phyloP scores from a whole-genome alignment of 35 echinoderm and acorn worm species.

The Apostichopus japonicus region DNA sequence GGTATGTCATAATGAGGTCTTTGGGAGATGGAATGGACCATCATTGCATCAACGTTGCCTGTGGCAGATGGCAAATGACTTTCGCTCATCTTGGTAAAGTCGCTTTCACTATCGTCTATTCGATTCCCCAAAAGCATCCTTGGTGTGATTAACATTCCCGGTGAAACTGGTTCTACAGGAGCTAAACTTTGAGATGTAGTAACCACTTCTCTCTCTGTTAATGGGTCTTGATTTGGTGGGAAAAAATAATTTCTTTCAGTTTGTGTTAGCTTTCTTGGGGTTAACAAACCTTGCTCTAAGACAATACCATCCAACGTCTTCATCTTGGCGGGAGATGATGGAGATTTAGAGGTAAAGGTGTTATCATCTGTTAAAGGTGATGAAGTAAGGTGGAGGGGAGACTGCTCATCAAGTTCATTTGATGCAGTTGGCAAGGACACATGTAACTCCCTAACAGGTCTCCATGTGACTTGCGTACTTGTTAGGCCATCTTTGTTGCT shows the following conservation, averaged over 20 bases:
- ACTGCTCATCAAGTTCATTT: conserved; percentile 25
- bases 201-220: not conserved
- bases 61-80: not conserved
- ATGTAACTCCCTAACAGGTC: conserved; percentile 18
- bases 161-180: not conserved
- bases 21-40: not conserved
- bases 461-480: conserved; percentile 18
- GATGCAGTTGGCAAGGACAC: conserved; percentile 33
- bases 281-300: conserved; percentile 29
- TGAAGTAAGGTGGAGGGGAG: not conserved
- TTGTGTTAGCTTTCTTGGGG: conserved; percentile 36
- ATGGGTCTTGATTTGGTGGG: not conserved
- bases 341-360: not conserved
- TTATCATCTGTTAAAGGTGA: not conserved
- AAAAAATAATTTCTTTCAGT: not conserved
- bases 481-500: not conserved
- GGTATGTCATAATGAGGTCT: not conserved
- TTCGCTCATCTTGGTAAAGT: not conserved
- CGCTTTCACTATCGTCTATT: not conserved
- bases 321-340: not conserved
- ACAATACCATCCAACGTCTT: not conserved
- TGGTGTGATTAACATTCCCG: conserved; percentile 16
- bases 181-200: not conserved
- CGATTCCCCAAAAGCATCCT: conserved; percentile 7
- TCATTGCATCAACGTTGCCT: not conserved